Evolutionary conservation across 2,888 invertebrate genomes (phyloP).

Genomic region (Leptopilina myrica): DNA sequence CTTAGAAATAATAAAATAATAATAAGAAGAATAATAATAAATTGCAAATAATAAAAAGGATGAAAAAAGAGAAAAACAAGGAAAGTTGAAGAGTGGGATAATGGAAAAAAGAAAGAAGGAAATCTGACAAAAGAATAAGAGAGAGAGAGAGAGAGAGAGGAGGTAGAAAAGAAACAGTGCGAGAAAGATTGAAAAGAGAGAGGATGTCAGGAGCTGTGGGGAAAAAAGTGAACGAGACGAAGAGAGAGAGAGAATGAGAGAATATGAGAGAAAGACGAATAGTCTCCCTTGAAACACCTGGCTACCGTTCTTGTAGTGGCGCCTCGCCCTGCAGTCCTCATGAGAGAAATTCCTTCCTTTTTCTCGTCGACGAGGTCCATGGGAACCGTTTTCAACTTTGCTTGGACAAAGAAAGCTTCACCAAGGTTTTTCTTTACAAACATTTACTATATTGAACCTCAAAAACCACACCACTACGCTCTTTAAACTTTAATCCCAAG

Average conservation of each 20-base stretch:
- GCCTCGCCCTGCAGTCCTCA: constrained; percentile 60
- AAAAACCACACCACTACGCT: constrained; percentile 43
- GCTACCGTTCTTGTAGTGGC: constrained; percentile 67
- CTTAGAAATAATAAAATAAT: too few species aligned
- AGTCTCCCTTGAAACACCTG: constrained; percentile 66
- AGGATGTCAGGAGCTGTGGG: background rate
- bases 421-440: constrained; percentile 49
- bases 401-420: constrained; percentile 53
- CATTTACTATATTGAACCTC: constrained; percentile 42
- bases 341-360: constrained; percentile 63
- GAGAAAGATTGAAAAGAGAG: constrained; percentile 14
- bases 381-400: constrained; percentile 64
- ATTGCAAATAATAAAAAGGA: background rate
- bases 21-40: too few species aligned
- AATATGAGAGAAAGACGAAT: constrained; percentile 23
- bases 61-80: constrained; percentile 13
- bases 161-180: constrained; percentile 10
- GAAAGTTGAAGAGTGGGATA: constrained; percentile 28
- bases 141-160: background rate
- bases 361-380: constrained; percentile 60
- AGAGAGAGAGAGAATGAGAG: constrained; percentile 23
- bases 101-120: constrained; percentile 2
- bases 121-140: constrained; percentile 30
- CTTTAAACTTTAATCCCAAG: background rate
- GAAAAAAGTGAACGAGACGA: constrained; percentile 40